Base-by-base conservation (phyloP, 2,113 vertebrate genomes). In the Equus przewalskii region DNA sequence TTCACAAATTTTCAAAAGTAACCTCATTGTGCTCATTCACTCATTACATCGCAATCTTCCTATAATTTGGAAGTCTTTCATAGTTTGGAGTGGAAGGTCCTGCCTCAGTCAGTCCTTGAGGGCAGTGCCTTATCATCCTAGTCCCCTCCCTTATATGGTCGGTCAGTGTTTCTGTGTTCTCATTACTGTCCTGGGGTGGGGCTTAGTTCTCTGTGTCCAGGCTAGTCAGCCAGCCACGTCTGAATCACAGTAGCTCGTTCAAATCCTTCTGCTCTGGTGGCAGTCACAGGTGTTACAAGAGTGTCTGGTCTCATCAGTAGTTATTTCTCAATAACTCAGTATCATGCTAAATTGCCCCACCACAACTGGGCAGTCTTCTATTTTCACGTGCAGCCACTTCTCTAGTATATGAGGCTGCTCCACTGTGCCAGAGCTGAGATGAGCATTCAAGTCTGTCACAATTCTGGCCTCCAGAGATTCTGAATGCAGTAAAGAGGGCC, bases 1-100 rank as follows among this genome's bases (percentile, higher is more conserved):
- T 56, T 91, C 62, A 86, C 28, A 85, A 8, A n/a, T 75, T 51
- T 79, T 46, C 26, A 83, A 95, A 92, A 93, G 41, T 46, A 22
- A 19, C 58, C 75, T 51, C 1, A 3, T 93, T 95, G 95, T 76
- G 69, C 24, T 78, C 21, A 60, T 58, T 85, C 8, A 7, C 7
- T 85, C 54, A 95, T 44, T 46, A 21, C 60, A 56, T 80, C 36
- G 60, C 44, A 56, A 15, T 60, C 26, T 41, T 94, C 9, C 18
- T 91, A 13, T 82, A 16, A 73, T 41, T 78, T 76, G 9, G 8
- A n/a, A 58, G 2, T n/a, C 12, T 19, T 96, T 88, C 67, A 36
- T 33, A 64, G 28, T 78, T 95, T 87, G 49, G 8, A 13, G 36
- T 33, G 14, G 73, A 87, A n/a, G 24, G 24, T 62, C 46, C 33